A percentile compares a stretch with the other conserved stretches of the same genome.
Evolutionary conservation across 2,888 invertebrate species (phyloP).

Genomic region (Polydrusus tereticollis): DNA sequence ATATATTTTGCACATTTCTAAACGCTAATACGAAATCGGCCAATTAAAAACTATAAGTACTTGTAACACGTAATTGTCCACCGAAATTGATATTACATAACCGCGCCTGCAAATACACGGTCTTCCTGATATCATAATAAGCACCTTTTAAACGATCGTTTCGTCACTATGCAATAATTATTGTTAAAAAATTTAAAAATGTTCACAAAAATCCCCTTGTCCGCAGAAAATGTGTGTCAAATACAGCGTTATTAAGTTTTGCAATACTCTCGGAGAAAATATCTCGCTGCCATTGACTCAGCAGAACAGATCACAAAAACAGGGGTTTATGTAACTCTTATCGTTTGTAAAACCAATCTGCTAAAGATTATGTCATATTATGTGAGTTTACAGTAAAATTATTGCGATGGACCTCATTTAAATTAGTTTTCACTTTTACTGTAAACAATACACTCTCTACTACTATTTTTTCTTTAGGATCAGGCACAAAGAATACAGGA

Average conservation of each 20-base stretch:
- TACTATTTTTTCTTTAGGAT: too few relatives aligned
- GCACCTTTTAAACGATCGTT: background rate
- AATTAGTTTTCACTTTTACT: background rate
- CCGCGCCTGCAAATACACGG: background rate
- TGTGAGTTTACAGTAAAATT: too few relatives aligned
- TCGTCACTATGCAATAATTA: background rate
- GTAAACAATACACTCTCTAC: background rate
- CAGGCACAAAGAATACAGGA: too few relatives aligned
- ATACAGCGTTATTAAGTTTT: background rate
- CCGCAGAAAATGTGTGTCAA: conserved; percentile 3
- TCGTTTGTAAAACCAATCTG: too few relatives aligned
- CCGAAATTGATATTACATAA: conserved; percentile 1
- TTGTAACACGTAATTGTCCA: background rate
- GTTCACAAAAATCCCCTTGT: conserved; percentile 1
- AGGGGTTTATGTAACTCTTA: background rate
- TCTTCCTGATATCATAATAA: conserved; percentile 10
- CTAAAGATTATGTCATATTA: too few relatives aligned
- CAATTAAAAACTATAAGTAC: conserved; percentile 1
- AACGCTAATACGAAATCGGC: background rate
- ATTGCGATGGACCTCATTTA: background rate
- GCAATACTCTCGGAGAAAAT: background rate
- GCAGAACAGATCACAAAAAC: background rate
- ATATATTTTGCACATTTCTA: background rate
- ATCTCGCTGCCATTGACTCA: background rate
- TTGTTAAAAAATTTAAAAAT: conserved; percentile 1